Base-by-base conservation (phyloP, 2,113 vertebrate species). In the Seriola dumerili region DNA sequence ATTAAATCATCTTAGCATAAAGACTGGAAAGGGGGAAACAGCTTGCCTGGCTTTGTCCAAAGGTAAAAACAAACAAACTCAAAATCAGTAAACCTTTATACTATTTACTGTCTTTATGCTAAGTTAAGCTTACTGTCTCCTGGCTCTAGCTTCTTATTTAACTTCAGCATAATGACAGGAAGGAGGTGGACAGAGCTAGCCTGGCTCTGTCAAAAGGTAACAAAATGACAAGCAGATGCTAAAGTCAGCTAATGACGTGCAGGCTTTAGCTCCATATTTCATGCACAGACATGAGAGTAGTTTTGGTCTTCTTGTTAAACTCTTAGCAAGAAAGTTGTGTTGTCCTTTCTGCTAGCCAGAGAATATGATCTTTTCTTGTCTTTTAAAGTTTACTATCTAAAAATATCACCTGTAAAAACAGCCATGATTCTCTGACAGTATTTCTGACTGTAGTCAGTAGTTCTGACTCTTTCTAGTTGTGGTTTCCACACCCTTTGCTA, bases 401-500 rank as follows among this genome's bases (percentile, higher is more conserved):
- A 70, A 58, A n/a, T 64, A 72, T 5, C 1, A 80, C 65, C 65
- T 69, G 54, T 69, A 50, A 84, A 59, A 81, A 88, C 57, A 71
- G 50, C 44, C 32, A 34, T 77, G 3, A 71, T 84, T 14, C 52
- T 57, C 19, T 0, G 50, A n/a, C 66, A 65, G 55, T 73, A 29
- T 58, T 59, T 83, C 57, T 77, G 65, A 76, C 75, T 38, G 34
- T 34, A 55, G n/a, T 71, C 50, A 36, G 11, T 55, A 34, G 7
- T 62, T 81, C 61, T 83, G 71, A 76, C 75, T 71, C 21, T n/a
- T 57, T 63, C 10, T 42, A 63, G 69, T 58, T 71, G 42, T 74
- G 52, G 69, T 84, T 86, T 84, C 71, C 57, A 69, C 72, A 72
- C 61, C 80, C 58, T 91, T 85, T 84, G 61, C 63, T 71, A 48